Conservation (phyloP, 2,113 vertebrate genomes). For the Hystrix brachyura region DNA sequence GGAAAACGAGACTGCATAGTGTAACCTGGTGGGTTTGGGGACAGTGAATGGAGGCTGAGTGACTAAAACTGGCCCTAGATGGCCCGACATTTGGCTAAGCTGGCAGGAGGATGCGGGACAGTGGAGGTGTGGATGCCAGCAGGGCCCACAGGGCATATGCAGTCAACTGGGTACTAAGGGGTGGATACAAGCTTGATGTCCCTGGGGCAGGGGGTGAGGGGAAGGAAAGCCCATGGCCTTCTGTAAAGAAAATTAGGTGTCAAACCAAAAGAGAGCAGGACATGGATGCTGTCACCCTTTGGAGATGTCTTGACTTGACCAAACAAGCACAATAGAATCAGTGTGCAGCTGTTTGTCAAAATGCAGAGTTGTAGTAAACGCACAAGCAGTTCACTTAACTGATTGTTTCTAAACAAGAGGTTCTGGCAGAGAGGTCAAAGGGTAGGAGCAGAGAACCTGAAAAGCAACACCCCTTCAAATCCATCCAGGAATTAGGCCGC, state of each 20-base stretch:
- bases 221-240: not conserved
- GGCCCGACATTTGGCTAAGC: not conserved
- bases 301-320: slow-evolving; percentile 11
- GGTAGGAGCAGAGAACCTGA: not conserved
- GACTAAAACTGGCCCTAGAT: not conserved
- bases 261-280: not conserved
- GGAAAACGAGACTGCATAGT: not conserved
- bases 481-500: not conserved
- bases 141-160: not conserved
- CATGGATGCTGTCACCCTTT: not conserved
- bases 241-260: not conserved
- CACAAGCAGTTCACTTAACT: not conserved
- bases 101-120: not conserved
- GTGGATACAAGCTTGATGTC: not conserved
- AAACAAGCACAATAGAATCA: slow-evolving; percentile 3
- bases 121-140: not conserved
- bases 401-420: not conserved
- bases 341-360: slow-evolving; percentile 22
- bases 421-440: not conserved
- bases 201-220: not conserved
- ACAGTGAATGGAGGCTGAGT: not conserved
- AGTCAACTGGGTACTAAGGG: not conserved
- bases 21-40: not conserved
- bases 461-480: slow-evolving; percentile 50
- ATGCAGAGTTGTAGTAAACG: slow-evolving; percentile 10